Evolutionary conservation across 2,888 invertebrate genomes (phyloP), one percentile per base, ranked within the genome.

Genomic region (Lordiphosa andalusiaca): DNA sequence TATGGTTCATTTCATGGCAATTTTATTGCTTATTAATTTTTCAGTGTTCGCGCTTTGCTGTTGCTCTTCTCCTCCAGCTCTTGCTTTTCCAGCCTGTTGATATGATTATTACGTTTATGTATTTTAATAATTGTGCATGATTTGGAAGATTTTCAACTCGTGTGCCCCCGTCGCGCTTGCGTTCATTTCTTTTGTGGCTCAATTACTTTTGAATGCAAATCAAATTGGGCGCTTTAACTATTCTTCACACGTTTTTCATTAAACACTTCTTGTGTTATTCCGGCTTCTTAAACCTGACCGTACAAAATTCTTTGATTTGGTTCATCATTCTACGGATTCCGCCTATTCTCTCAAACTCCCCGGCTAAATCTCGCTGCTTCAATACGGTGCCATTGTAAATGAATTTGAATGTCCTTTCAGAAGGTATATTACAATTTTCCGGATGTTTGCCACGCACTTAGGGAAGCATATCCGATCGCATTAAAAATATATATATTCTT

Each of bases 11-110:
- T 88, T 88, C 88, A 88, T 88, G 88, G 87, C 88, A 88, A 88
- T 88, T 88, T 88, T 87, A 88, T 88, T 87, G 86, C 86, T 88
- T 88, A 88, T 88, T 88, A 88, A 88, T 80, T 80, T 80, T 80
- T 80, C 67, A 80, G 72, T 80, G 78, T 76, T 80, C 67, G 84
- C 83, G 81, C 78, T 73, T 83, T 73, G 55, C 49, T 68, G 49
- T 61, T 59, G 49, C 40, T 46, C 35, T 42, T 47, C 36, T 16
- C 42, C 49, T 44, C 46, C 37, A 47, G 16, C 36, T 69, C 53
- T 37, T 48, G 44, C 13, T 40, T 33, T 53, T 42, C 40, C 48
- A 78, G 75, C 77, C 85, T 85, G 86, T 85, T 87, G 87, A 86
- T 87, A 85, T 85, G 86, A 87, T 87, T 87, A 80, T 87, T 87